Evolutionary conservation across 2,113 vertebrate genomes (phyloP).

Genomic region (Aspiorhynchus laticeps): DNA sequence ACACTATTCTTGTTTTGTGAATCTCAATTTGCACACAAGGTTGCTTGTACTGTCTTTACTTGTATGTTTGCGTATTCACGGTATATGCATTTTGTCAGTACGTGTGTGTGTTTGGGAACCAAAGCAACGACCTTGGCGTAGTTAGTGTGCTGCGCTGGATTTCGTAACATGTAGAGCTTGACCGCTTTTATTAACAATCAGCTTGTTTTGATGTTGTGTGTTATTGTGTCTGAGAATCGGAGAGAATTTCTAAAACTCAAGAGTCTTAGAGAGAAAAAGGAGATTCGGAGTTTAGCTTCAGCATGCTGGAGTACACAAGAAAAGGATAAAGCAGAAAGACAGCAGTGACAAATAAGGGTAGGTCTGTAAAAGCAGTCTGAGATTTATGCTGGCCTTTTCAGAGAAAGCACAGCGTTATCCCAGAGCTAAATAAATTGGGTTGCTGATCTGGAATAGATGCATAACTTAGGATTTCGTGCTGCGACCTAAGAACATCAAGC

Average conservation of each 20-base stretch:
- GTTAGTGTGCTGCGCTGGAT: background rate
- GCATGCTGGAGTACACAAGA: conserved; percentile 12
- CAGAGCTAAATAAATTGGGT: conserved; percentile 71
- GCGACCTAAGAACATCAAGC: conserved; percentile 32
- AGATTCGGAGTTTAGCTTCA: conserved; percentile 5
- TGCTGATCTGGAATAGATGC: conserved; percentile 64
- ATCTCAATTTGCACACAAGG: background rate
- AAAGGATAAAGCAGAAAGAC: conserved; percentile 53
- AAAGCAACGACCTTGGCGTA: conserved; percentile 9
- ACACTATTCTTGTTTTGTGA: background rate
- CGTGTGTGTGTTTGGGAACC: background rate
- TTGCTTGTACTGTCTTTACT: background rate
- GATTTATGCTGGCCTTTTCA: conserved; percentile 77
- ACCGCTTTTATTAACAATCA: background rate
- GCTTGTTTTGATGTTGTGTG: background rate
- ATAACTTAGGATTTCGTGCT: conserved; percentile 70
- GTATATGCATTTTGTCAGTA: background rate
- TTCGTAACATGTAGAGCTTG: conserved; percentile 1
- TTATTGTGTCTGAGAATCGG: background rate
- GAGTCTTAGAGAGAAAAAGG: background rate
- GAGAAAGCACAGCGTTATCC: conserved; percentile 71
- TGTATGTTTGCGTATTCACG: background rate
- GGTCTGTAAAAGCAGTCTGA: conserved; percentile 67
- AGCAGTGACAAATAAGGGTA: conserved; percentile 50
- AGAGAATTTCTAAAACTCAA: conserved; percentile 4